Evolutionary conservation across 1,140 invertebrate genomes (phyloP).

Genomic region (Leptonema lineaticorne): DNA sequence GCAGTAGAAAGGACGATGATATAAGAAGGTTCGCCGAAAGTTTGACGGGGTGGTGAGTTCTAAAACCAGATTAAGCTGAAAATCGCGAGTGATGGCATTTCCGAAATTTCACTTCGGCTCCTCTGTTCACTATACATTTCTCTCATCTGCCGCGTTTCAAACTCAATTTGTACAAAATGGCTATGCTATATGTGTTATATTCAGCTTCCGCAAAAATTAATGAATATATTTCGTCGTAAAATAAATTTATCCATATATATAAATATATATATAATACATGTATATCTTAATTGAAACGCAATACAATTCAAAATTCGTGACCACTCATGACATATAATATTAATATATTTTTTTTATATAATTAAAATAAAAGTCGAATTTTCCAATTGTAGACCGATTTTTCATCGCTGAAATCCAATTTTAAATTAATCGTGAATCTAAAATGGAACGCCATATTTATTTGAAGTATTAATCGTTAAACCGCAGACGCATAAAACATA

Average conservation of each 20-base stretch:
- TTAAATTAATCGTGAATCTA: background rate
- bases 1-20: background rate
- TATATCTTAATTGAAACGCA: too few relatives aligned
- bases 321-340: too few relatives aligned
- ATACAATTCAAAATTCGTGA: too few relatives aligned
- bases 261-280: background rate
- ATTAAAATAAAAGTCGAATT: too few relatives aligned
- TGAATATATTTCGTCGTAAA: background rate
- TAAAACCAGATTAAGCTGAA: conserved; percentile 12
- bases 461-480: background rate
- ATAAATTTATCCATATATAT: background rate
- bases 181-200: background rate
- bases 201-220: background rate
- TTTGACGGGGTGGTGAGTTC: conserved; percentile 14
- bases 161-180: too few relatives aligned
- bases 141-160: background rate
- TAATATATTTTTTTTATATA: too few relatives aligned
- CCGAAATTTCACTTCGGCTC: background rate
- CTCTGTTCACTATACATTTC: background rate
- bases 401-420: background rate
- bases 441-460: background rate
- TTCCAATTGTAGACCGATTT: background rate
- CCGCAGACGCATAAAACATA: too few relatives aligned
- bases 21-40: conserved; percentile 16
- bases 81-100: conserved; percentile 16